Percentiles rank a stretch among this genome's conserved stretches.
These are phyloP conservation scores for Acipenser oxyrinchus DNA, from an alignment of 2,797 vertebrate species.

Conservation along the genomic window DNA sequence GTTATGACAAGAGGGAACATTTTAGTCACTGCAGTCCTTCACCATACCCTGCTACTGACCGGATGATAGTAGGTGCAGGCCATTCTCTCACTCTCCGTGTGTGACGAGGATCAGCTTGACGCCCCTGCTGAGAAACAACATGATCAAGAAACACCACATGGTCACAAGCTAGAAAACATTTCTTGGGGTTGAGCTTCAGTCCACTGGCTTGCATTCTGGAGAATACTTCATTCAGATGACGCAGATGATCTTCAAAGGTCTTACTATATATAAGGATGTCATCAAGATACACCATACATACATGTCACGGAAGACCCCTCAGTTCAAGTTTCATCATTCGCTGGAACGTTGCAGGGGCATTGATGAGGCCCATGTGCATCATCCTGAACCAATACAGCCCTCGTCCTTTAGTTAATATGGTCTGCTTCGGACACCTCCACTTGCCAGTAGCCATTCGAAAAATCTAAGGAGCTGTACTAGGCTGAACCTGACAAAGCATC, in stretches of 20 bases:
- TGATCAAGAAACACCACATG: not conserved
- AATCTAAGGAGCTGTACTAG: not conserved
- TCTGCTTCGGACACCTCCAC: not conserved
- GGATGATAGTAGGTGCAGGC: not conserved
- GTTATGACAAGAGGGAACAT: too few species aligned
- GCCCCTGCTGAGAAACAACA: not conserved
- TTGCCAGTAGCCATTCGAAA: not conserved
- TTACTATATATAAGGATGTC: not conserved
- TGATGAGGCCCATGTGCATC: not conserved
- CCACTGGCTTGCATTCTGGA: not conserved
- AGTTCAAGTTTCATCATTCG: not conserved
- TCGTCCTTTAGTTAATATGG: not conserved
- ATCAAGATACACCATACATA: not conserved
- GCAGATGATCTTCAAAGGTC: not conserved
- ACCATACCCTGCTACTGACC: too few species aligned
- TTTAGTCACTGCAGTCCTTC: too few species aligned
- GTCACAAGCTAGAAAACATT: not conserved
- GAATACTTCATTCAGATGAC: not conserved
- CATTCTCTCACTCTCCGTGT: not conserved
- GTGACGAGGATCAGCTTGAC: not conserved
- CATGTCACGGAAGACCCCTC: not conserved
- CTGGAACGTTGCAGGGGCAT: not conserved
- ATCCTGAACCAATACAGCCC: not conserved
- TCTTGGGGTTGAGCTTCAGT: not conserved
- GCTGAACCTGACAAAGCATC: not conserved